Evolutionary conservation across 1,140 invertebrate species (phyloP), one percentile per base, ranked within the genome.

Genomic region (Anagrus nilaparvatae): DNA sequence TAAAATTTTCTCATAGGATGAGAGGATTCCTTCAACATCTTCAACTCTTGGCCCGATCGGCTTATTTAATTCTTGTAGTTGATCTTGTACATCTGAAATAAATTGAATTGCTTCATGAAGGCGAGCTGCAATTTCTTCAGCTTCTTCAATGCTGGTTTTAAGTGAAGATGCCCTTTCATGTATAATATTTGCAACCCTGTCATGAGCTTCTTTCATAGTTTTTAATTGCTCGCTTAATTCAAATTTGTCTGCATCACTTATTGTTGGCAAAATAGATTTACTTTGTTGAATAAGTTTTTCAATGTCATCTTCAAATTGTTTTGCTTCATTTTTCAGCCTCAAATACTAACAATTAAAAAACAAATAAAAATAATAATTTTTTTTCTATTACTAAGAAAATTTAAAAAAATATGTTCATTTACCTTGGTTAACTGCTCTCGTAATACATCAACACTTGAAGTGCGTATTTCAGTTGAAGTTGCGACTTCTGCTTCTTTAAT

Each of bases 401-500:
- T 35, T 35, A 20, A 3, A 13, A 21, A 35, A 3, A 12, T 35
- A 12, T 3, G 20, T 35, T 5, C 17, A 13, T 16, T 35, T 61
- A 77, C 72, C 60, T 90, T 89, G 1, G 75, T 72, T 27, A 90
- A 58, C 56, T 92, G 87, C 65, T 92, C 87, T 61, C 88, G 81
- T 20, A 93, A 62, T 1, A 89, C 72, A 48, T 86, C 83, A 9
- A 89, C 65, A 53, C 75, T 87, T 2, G 82, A 77, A 16, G 81
- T 77, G 34, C 83, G 72, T 3, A 91, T 61, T 53, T 91, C 87
- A 23, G 81, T 76, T 10, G 83, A 81, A 1, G 84, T 78, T 10
- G 84, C 79, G 6, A 87, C 83, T 68, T 92, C 87, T 32, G 85
- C 84, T 71, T 92, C 81, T 37, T 86, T 84, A 14, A 91, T 67